Evolutionary conservation across 1,140 invertebrate species (phyloP).

Genomic region (Brachionus plicatilis): DNA sequence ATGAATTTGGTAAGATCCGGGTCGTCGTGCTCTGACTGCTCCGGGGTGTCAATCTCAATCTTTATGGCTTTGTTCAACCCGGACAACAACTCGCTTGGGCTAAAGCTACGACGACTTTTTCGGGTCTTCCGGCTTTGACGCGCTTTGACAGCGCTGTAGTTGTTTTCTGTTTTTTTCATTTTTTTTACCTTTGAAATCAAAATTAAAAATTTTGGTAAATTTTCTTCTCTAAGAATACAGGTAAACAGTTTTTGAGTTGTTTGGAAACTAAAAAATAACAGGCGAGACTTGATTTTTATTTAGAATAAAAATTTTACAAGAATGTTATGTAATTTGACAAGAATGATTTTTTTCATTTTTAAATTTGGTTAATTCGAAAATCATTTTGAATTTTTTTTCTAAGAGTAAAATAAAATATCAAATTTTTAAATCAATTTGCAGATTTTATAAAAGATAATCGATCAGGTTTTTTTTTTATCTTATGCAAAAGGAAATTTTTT

Average conservation of each 20-base stretch:
- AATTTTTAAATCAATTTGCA: no score
- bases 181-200: neutral
- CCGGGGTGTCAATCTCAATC: neutral
- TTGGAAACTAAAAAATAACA: neutral
- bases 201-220: neutral
- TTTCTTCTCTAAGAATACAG: neutral
- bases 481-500: no score
- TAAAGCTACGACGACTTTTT: neutral
- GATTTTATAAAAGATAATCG: no score
- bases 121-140: neutral
- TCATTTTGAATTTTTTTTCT: no score
- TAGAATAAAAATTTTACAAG: neutral
- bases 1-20: neutral
- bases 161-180: neutral
- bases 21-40: neutral
- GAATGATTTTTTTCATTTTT: neutral
- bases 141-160: neutral
- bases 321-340: neutral
- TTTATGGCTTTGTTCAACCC: neutral
- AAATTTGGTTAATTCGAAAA: neutral
- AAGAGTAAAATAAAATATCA: no score
- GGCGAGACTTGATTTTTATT: neutral
- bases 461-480: no score
- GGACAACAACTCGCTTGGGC: neutral
- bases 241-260: neutral